These are phyloP conservation scores for Sitta carolinensis DNA, from an alignment of 2,797 vertebrate genomes.

Conservation along the genomic window DNA sequence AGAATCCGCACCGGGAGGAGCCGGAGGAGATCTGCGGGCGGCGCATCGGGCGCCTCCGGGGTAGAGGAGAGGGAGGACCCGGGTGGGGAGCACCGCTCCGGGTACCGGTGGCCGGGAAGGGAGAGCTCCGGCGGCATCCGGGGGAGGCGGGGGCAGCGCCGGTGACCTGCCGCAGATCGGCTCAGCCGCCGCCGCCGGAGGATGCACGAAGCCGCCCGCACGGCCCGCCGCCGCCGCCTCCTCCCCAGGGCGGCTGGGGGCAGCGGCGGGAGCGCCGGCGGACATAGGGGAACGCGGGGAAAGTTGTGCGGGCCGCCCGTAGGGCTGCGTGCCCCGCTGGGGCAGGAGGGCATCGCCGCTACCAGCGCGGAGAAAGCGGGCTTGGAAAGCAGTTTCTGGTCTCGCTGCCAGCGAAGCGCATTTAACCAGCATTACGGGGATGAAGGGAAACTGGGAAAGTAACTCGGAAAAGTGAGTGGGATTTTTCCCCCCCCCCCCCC, in stretches of 20 bases:
- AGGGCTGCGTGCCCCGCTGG: not conserved
- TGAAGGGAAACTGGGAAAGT: too few relatives aligned
- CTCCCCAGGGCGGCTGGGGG: not conserved
- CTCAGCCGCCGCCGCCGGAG: not conserved
- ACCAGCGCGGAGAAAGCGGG: not conserved
- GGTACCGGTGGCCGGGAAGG: not conserved
- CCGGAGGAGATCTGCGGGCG: not conserved
- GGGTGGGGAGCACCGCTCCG: not conserved
- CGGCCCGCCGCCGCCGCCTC: not conserved
- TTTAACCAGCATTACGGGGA: too few relatives aligned
- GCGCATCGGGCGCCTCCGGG: not conserved
- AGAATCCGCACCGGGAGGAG: not conserved
- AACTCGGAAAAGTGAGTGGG: too few relatives aligned
- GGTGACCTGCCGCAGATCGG: not conserved
- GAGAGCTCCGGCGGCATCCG: not conserved
- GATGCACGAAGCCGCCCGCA: not conserved
- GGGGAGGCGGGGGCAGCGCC: not conserved
- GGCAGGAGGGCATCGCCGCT: not conserved
- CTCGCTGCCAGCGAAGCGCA: not conserved
- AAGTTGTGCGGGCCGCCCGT: not conserved
- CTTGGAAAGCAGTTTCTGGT: not conserved
- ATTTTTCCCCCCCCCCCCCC: too few relatives aligned
- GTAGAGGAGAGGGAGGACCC: not conserved
- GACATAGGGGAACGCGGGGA: not conserved
- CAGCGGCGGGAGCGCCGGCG: not conserved